A percentile compares a stretch with the other conserved stretches of the same genome.
These are phyloP conservation scores for Psettodes erumei DNA, from an alignment of 2,113 vertebrate species.

Conservation along the genomic window DNA sequence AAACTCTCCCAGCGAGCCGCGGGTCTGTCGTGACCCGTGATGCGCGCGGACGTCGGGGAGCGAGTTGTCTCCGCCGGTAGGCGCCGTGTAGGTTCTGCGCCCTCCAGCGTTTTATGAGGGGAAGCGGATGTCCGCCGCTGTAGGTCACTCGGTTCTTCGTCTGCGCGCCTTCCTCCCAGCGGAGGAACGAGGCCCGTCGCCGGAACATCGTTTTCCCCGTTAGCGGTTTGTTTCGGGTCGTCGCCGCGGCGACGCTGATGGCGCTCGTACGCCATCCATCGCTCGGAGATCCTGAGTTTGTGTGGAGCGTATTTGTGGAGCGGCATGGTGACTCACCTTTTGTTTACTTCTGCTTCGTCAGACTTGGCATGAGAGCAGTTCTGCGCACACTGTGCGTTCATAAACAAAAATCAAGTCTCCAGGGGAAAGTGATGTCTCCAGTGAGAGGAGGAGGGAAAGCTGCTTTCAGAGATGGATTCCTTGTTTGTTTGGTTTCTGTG, in stretches of 20 bases:
- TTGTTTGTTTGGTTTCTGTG: neutral
- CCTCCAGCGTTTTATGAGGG: too few relatives aligned
- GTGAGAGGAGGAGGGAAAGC: neutral
- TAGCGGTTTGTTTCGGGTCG: constrained; percentile 38
- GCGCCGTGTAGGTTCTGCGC: too few relatives aligned
- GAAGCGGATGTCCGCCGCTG: neutral
- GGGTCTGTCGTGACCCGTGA: too few relatives aligned
- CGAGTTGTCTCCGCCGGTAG: too few relatives aligned
- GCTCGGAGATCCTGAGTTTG: constrained; percentile 12
- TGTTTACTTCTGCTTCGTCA: constrained; percentile 33
- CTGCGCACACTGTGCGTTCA: neutral
- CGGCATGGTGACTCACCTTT: constrained; percentile 18
- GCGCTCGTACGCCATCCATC: constrained; percentile 19
- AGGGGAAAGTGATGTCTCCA: neutral
- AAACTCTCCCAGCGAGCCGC: too few relatives aligned
- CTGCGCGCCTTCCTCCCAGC: constrained; percentile 4
- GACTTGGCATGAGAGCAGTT: neutral
- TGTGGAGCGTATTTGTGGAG: constrained; percentile 22
- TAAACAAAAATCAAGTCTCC: constrained; percentile 14
- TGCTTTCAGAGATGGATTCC: neutral
- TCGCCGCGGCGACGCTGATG: too few relatives aligned
- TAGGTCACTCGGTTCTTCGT: neutral
- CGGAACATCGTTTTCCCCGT: constrained; percentile 35
- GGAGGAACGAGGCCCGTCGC: constrained; percentile 9
- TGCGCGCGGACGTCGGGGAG: too few relatives aligned